phyloP scores from a whole-genome alignment of 2,113 vertebrate species.

The Archocentrus centrarchus region DNA sequence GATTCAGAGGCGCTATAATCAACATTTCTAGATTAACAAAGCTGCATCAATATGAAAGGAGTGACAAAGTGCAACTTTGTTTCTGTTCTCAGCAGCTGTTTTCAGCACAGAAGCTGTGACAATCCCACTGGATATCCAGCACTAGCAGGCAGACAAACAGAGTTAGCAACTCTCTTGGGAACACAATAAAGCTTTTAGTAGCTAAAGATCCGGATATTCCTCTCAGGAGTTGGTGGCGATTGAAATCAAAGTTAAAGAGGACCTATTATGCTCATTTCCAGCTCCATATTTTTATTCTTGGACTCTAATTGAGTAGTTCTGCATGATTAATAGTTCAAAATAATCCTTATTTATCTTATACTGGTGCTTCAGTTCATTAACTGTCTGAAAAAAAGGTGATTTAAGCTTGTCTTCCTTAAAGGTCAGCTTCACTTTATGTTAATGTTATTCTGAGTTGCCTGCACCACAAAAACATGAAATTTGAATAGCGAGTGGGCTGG shows the following conservation, averaged over 20 bases:
- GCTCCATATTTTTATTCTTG: neutral
- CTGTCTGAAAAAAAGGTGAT: neutral
- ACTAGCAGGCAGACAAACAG: neutral
- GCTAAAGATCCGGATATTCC: neutral
- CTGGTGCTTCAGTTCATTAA: neutral
- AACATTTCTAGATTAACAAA: neutral
- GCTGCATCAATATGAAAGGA: neutral
- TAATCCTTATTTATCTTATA: neutral
- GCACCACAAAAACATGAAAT: neutral
- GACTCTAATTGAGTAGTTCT: neutral
- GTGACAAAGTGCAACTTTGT: neutral
- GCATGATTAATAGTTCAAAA: neutral
- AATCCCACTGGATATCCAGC: neutral
- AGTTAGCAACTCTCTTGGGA: neutral
- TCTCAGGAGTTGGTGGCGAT: neutral
- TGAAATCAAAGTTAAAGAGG: neutral
- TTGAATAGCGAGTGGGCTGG: neutral
- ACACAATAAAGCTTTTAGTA: neutral
- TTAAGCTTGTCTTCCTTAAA: neutral
- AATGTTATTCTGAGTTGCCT: neutral
- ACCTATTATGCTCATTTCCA: neutral
- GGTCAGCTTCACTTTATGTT: neutral
- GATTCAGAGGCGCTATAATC: neutral
- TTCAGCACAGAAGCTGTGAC: neutral
- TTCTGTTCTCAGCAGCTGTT: neutral